Evolutionary conservation across 2,797 vertebrate genomes (phyloP), one percentile per base, ranked within the genome.

Genomic region (Rhinophrynus dorsalis): DNA sequence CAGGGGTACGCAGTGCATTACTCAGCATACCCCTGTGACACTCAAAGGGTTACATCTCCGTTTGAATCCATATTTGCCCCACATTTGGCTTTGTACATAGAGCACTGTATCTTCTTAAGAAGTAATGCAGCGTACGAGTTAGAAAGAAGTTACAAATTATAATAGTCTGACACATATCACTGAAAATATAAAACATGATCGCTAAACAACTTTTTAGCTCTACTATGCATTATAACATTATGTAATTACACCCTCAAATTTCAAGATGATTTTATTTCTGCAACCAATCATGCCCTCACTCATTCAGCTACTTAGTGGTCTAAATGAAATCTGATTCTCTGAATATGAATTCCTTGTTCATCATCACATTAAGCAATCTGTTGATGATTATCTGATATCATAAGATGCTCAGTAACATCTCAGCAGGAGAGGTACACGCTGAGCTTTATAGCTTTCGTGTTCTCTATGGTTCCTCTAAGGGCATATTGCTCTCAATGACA

Each of bases 361-460:
- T 64, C 68, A 72, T 72, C 58, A 58, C 60, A 72, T 71, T 72
- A 65, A 52, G 54, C 61, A 65, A 64, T 64, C 68, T 72, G 68
- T 42, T 51, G 61, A 58, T 58, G 61, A 58, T 72, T 65, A 65
- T 72, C 54, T 55, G 47, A 51, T 51, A 70, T 70, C 59, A 72
- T 50, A 58, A 72, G 61, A 59, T 13, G 52, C 17, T 62, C 68
- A 58, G 38, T 71, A 57, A 54, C 37, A 59, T 65, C 60, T 50
- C 68, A 72, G 61, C 68, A 65, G 61, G 68, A 51, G 30, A 17
- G 23, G 18, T 42, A 21, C 61, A 72, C 15, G 68, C 61, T 65
- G 68, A 33, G 61, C 54, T 51, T 50, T 62, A 61, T 62, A 63
- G 51, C 21, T 24, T 55, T 50, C 55, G 47, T 71, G 38, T 72